Percentiles rank a stretch among this genome's conserved stretches.
Evolutionary conservation across 2,888 invertebrate genomes (phyloP).

Genomic region (Stenolophus ochropezus): DNA sequence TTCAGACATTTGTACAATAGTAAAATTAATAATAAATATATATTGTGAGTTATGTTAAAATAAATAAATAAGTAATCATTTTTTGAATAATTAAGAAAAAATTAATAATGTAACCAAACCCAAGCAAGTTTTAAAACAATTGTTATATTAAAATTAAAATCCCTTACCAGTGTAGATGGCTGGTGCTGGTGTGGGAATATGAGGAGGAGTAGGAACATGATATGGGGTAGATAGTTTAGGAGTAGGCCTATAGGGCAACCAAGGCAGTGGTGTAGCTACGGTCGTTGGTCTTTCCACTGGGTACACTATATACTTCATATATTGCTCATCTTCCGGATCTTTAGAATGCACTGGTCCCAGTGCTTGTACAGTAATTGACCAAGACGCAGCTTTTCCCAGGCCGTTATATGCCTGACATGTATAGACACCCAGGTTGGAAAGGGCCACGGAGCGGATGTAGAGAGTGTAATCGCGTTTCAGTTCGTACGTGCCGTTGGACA

Average conservation of each 20-base stretch:
- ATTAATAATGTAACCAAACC: not conserved
- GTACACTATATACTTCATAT: conserved; percentile 77
- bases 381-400: conserved; percentile 83
- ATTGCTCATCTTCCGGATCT: conserved; percentile 76
- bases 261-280: conserved; percentile 48
- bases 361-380: conserved; percentile 84
- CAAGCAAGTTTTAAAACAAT: not conserved
- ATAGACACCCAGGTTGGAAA: conserved; percentile 88
- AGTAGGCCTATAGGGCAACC: conserved; percentile 62
- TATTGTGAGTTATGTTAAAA: not conserved
- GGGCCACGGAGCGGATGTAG: conserved; percentile 81
- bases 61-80: not conserved
- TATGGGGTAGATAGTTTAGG: conserved; percentile 66
- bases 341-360: conserved; percentile 79
- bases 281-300: conserved; percentile 73
- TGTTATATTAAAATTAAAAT: conserved; percentile 4
- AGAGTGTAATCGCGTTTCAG: conserved; percentile 85
- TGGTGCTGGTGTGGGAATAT: conserved; percentile 61
- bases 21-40: no score
- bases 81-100: not conserved
- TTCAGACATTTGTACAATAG: no score
- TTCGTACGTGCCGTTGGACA: conserved; percentile 81
- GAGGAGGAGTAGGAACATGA: conserved; percentile 66
- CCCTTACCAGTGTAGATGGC: conserved; percentile 63
- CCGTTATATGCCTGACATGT: conserved; percentile 94